Percentiles rank a stretch among this genome's conserved stretches.
Conservation (phyloP, 2,797 vertebrate species). For the Masticophis lateralis region DNA sequence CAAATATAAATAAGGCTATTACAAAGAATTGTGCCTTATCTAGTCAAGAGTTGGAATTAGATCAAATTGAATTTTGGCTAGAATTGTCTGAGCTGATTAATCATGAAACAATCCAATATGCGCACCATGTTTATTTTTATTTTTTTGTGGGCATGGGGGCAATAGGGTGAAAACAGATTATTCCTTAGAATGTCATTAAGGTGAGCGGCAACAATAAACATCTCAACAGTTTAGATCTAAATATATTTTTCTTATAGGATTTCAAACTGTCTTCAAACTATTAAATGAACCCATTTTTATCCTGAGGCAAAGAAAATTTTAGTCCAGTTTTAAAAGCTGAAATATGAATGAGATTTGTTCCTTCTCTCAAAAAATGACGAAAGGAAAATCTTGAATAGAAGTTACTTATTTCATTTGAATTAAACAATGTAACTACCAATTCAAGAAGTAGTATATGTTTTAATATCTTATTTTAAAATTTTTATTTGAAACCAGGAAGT, state of each 20-base stretch:
- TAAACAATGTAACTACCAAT: neutral
- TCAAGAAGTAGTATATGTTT: neutral
- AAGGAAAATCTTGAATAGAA: neutral
- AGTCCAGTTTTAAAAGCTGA: neutral
- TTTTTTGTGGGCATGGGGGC: neutral
- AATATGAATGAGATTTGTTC: neutral
- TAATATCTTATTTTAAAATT: neutral
- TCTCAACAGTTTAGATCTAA: neutral
- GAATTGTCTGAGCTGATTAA: neutral
- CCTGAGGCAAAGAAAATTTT: constrained; percentile 15
- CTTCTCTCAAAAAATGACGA: neutral
- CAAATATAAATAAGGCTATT: neutral
- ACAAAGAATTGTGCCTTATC: neutral
- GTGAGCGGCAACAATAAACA: constrained; percentile 7
- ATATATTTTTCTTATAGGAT: constrained; percentile 40
- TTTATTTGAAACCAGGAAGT: neutral
- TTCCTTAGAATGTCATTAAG: neutral
- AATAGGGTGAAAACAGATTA: neutral
- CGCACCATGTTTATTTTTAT: neutral
- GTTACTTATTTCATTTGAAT: neutral
- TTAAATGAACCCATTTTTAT: constrained; percentile 54
- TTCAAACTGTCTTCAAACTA: constrained; percentile 33
- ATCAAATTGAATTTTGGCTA: neutral
- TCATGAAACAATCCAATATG: constrained; percentile 34
- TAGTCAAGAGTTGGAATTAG: constrained; percentile 42